phyloP scores from a whole-genome alignment of 1,140 invertebrate genomes.

The Cyphomyrmex costatus region DNA sequence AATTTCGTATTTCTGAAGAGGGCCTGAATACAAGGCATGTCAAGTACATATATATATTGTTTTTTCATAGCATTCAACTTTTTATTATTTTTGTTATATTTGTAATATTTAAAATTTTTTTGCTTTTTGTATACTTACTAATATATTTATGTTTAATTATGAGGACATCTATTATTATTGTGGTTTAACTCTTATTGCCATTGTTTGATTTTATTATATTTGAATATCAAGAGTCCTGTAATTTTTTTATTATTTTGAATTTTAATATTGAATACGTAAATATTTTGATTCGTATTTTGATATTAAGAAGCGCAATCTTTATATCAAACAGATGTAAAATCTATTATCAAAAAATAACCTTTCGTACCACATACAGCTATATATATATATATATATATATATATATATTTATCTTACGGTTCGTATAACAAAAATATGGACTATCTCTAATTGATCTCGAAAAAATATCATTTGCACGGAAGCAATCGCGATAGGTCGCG shows the following conservation, averaged over 20 bases:
- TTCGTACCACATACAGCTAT: neutral
- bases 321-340: neutral
- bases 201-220: no score
- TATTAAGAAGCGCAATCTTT: neutral
- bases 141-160: no score
- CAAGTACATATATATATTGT: no score
- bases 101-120: no score
- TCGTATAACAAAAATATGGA: slow-evolving; percentile 11
- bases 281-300: neutral
- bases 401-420: slow-evolving; percentile 12
- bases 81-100: neutral
- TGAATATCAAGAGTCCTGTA: no score
- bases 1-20: no score
- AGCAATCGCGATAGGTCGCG: slow-evolving; percentile 5
- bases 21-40: no score
- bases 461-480: slow-evolving; percentile 32
- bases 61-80: no score
- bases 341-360: neutral
- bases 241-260: no score
- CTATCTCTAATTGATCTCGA: neutral
- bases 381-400: neutral
- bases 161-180: no score
- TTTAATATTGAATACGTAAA: neutral
- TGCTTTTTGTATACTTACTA: no score
- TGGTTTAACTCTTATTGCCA: no score